Base-by-base conservation (phyloP, 30 jellyfish, hydroid and myxozoan species). In the Sanderia malayensis region DNA sequence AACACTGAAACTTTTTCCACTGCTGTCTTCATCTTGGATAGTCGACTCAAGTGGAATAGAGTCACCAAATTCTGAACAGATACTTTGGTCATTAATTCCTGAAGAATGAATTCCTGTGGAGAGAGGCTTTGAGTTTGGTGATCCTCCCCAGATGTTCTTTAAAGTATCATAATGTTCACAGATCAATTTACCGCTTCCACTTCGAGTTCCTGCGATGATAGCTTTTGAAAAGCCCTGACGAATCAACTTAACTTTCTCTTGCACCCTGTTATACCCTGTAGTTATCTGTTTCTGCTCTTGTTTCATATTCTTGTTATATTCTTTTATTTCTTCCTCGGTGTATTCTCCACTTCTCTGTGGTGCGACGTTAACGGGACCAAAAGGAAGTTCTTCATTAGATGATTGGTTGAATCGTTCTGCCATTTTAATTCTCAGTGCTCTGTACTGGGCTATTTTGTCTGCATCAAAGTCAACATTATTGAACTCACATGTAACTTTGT, bases 221-320 rank as follows among this genome's bases (percentile, higher is more conserved):
- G 90, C 91, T 63, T 46, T 74, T 15, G 82, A 46, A 47, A 71
- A 83, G 34, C 60, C 66, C 46, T 83, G 95, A 34, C 90, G 22
- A 30, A 74, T 63, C 47, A 45, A 78, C 46, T 83, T 83, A 24
- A 83, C 73, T 74, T 83, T 83, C 53, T 73, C 95, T 31, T 58
- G 81, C 31, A 76, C 61, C 52, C 88, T 20, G 31, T 76, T 58
- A 25, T 73, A 41, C 63, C 95, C 84, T 53, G 66, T 68, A 22
- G 47, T 61, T 19, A 75, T 60, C 46, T 13, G 44, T 2, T 59
- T 64, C 22, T 75, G 61, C 27, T 66, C 58, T 4, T 55, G 49
- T 37, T 74, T 74, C 24, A 21, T 44, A 45, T 17, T 4, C 20
- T 34, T 19, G 0, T 75, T 0, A 29, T 58, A 33, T 75, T 41